Base-by-base conservation (phyloP, 2,888 invertebrate species). In the Onthophagus sagittarius region DNA sequence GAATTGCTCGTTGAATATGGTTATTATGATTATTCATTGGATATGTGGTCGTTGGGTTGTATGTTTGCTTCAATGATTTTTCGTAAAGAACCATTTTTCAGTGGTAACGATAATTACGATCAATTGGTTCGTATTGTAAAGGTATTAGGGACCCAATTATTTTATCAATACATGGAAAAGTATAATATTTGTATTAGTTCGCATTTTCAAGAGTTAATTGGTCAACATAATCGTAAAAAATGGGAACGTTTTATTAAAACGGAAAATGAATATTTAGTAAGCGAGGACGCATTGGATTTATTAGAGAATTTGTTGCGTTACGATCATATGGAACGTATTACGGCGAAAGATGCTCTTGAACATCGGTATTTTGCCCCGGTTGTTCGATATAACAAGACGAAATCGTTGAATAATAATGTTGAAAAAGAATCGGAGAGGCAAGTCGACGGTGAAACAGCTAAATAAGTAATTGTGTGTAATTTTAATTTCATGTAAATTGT, bases 51-150 rank as follows among this genome's bases (percentile, higher is more conserved):
- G 7, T 76, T 85, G 70, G 85, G 85, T 0, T 85, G 85, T 74
- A 82, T 85, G 80, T 85, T 85, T 72, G 85, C 85, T 4, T 81
- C 85, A 6, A 85, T 85, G 84, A 80, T 85, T 32, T 85, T 85
- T 75, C 77, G 84, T 23, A 84, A 81, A 76, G 85, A 85, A 73
- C 85, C 85, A 0, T 85, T 85, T 72, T 85, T 85, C 76, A 83
- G 83, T 72, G 85, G 85, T 1, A 78, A 77, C 65, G 84, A 85
- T 73, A 85, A 86, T 75, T 79, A 80, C 72, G 85, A 86, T 77
- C 85, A 85, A 75, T 76, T 86, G 69, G 77, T 84, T 39, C 79
- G 82, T 64, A 85, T 86, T 63, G 84, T 84, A 0, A 84, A 83
- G 78, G 82, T 85, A 32, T 77, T 85, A 70, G 85, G 85, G 0